Percentiles rank a stretch among this genome's conserved stretches.
These are phyloP conservation scores for Cossypha dichroa DNA, from an alignment of 2,797 vertebrate genomes.

Conservation along the genomic window DNA sequence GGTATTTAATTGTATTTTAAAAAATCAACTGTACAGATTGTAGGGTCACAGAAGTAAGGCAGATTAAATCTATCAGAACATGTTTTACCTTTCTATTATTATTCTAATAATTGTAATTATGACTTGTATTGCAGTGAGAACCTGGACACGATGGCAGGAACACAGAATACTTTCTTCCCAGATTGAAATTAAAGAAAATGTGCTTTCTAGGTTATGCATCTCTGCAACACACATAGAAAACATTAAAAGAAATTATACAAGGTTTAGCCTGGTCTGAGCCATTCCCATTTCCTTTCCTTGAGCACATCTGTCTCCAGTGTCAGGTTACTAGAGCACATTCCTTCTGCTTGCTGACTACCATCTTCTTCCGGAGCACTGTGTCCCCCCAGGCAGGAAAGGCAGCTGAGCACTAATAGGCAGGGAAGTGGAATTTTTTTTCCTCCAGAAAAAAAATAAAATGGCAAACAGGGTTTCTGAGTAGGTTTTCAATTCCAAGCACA, in stretches of 20 bases:
- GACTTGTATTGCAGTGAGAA: background rate
- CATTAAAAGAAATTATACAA: background rate
- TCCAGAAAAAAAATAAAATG: background rate
- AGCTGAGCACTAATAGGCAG: background rate
- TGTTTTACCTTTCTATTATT: background rate
- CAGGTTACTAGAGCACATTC: slow-evolving; percentile 14
- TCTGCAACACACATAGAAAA: background rate
- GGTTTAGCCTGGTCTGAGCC: background rate
- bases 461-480: background rate
- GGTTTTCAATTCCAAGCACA: background rate
- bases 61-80: background rate
- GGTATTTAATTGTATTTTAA: background rate
- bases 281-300: background rate
- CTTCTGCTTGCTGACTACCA: background rate
- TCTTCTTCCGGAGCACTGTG: background rate
- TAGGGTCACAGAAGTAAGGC: background rate
- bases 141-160: background rate
- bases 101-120: background rate
- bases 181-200: background rate
- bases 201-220: background rate
- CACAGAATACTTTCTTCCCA: background rate
- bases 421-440: background rate
- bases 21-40: background rate
- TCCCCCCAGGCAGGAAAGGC: background rate
- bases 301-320: slow-evolving; percentile 39